Base-by-base conservation (phyloP, 2,113 vertebrate genomes). In the Pungitius pungitius region DNA sequence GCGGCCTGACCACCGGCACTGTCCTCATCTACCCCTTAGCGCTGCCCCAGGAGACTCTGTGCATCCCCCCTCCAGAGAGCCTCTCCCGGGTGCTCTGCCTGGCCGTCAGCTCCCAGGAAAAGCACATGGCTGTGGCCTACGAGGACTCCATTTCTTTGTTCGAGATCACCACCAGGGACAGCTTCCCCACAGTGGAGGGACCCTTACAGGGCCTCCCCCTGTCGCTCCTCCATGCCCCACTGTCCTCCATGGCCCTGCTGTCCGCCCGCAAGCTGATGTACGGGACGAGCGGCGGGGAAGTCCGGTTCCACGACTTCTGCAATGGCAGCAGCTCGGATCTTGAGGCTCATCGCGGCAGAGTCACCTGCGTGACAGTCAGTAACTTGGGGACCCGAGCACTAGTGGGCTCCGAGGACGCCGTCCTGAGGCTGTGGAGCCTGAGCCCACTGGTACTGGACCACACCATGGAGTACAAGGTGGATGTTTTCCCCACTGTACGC, bases 381-480 rank as follows among this genome's bases (percentile, higher is more conserved):
- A 94, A 93, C 24, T 3, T 79, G 37, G 95, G 93, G 61, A 82
- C 57, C 3, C 81, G 91, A 40, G 94, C 87, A 0, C 82, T 95
- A 63, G 92, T 95, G 0, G 94, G 94, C 15, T 93, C 94, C 0
- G 86, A 93, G 62, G 94, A 95, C 9, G 87, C 92, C 0, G 86
- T 93, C 18, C 94, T 94, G 68, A 87, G 91, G 13, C 90, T 95
- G 47, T 97, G 96, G 96, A 92, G 92, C 80, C 84, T 95, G 69
- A 87, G 82, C 24, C 89, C 82, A 0, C 73, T 92, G 80, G 81
- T 78, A 58, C 88, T 95, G 81, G 91, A 93, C 24, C 93, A 94
- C 4, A 80, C 94, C 85, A 93, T 94, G 93, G 90, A 92, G 83
- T 94, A 92, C 73, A 93, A 94, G 94, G 95, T 95, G 12, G 2